Percentiles rank a stretch among this genome's conserved stretches.
phyloP scores from a whole-genome alignment of 1,140 invertebrate species.

The Tetramorium simillimum region DNA sequence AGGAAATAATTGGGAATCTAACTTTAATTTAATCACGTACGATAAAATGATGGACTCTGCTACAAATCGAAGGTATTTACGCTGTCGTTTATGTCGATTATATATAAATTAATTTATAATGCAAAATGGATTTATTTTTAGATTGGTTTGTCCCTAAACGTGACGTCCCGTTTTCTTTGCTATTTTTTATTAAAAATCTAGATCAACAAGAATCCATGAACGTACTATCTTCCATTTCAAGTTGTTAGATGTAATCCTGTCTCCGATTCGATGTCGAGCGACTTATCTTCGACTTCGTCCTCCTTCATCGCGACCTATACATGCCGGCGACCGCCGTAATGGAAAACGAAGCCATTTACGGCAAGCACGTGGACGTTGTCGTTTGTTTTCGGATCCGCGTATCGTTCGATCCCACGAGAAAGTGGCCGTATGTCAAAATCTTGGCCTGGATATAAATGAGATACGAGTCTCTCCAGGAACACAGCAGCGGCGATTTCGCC shows the following conservation, averaged over 20 bases:
- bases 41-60: background rate
- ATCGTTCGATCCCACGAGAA: constrained; percentile 71
- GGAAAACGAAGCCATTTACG: constrained; percentile 79
- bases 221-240: background rate
- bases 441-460: constrained; percentile 78
- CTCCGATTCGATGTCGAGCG: constrained; percentile 69
- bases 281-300: constrained; percentile 62
- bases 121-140: background rate
- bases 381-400: constrained; percentile 62
- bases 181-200: background rate
- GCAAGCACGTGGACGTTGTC: constrained; percentile 73
- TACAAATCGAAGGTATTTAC: background rate
- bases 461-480: background rate
- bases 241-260: constrained; percentile 41
- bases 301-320: constrained; percentile 19
- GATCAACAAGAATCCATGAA: background rate
- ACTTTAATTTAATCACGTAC: background rate
- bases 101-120: background rate
- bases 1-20: background rate
- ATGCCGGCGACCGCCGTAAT: constrained; percentile 42
- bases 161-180: background rate
- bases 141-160: background rate
- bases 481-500: constrained; percentile 4
- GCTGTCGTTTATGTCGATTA: background rate
- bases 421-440: constrained; percentile 78